Conservation (phyloP, 2,113 vertebrate genomes). For the Ammodramus savannarum region DNA sequence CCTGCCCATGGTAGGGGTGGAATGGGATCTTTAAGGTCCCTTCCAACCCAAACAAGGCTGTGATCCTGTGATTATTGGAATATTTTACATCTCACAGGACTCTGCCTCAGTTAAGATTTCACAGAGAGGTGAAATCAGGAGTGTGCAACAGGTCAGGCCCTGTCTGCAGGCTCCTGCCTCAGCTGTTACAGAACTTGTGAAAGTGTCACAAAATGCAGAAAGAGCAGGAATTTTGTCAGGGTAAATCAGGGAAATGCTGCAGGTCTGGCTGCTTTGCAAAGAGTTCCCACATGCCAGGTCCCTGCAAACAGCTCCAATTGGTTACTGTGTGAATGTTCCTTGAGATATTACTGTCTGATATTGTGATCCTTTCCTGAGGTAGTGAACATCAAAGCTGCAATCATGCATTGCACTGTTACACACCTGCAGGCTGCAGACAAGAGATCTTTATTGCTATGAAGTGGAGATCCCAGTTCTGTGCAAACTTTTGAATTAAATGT, state of each 20-base stretch:
- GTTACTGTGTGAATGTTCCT: background rate
- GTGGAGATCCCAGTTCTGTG: background rate
- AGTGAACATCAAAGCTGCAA: background rate
- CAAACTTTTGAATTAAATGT: background rate
- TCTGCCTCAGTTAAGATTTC: background rate
- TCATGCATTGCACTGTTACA: background rate
- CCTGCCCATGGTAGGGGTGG: background rate
- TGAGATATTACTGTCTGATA: background rate
- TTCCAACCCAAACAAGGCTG: background rate
- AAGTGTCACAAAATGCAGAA: background rate
- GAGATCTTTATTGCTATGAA: background rate
- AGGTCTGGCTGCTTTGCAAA: background rate
- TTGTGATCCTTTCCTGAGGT: background rate
- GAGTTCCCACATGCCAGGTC: background rate
- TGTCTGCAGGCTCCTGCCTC: background rate
- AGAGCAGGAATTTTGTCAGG: background rate
- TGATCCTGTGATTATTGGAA: background rate
- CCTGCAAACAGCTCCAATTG: background rate
- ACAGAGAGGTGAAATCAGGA: background rate
- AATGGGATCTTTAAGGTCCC: background rate
- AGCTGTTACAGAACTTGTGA: background rate
- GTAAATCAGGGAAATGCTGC: background rate
- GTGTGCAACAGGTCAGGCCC: background rate
- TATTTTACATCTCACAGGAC: background rate
- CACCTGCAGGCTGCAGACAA: background rate